phyloP scores from a whole-genome alignment of 2,888 invertebrate species.

The Nemapogon koenigi region DNA sequence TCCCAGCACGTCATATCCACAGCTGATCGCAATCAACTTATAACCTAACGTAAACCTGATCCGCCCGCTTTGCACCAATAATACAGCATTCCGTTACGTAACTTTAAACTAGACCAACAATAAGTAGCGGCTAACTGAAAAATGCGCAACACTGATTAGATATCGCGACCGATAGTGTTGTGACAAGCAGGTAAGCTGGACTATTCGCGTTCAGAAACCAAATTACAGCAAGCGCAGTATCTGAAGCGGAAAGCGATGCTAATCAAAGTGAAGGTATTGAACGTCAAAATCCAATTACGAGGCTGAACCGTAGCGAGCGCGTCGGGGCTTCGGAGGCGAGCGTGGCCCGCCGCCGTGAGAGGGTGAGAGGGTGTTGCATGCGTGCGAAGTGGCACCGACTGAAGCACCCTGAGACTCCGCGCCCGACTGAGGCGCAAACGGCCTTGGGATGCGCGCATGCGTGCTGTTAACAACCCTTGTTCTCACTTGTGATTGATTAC shows the following conservation, averaged over 20 bases:
- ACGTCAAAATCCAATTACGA: conserved; percentile 62
- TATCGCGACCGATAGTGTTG: too few species aligned
- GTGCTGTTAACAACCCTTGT: conserved; percentile 38
- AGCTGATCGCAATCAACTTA: neutral
- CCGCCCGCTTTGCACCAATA: conserved; percentile 41
- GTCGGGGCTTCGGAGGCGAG: conserved; percentile 46
- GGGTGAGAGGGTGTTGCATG: conserved; percentile 28
- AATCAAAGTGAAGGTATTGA: conserved; percentile 53
- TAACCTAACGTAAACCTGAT: conserved; percentile 20
- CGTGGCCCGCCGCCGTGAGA: conserved; percentile 46
- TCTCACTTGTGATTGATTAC: conserved; percentile 35
- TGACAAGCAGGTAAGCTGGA: too few species aligned
- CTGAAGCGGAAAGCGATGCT: conserved; percentile 55
- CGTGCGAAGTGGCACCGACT: conserved; percentile 4
- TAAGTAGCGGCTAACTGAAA: too few species aligned
- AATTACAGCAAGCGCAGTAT: conserved; percentile 43
- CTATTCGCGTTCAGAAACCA: neutral
- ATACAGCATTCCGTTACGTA: conserved; percentile 32
- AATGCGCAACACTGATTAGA: too few species aligned
- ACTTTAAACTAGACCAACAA: too few species aligned
- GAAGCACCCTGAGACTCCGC: neutral
- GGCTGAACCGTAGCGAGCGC: conserved; percentile 58
- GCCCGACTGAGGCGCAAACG: conserved; percentile 50
- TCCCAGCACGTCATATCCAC: conserved; percentile 63
- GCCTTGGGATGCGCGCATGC: conserved; percentile 52